phyloP scores from a whole-genome alignment of 2,888 invertebrate species.

The Crossocerus cetratus region DNA sequence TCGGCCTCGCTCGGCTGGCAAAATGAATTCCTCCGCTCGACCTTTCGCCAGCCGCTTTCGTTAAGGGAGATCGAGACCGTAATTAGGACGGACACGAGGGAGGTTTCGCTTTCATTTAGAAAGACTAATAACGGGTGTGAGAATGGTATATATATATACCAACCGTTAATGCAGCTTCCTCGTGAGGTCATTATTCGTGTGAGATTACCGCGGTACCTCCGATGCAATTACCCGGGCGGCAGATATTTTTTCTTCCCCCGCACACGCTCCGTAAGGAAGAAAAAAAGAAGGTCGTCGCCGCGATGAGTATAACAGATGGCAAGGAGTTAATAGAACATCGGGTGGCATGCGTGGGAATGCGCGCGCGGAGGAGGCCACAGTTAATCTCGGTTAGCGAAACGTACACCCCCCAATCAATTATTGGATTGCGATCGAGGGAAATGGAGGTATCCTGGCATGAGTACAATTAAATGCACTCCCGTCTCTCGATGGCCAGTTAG shows the following conservation, averaged over 20 bases:
- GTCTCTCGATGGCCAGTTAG: neutral
- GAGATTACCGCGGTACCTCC: conserved; percentile 14
- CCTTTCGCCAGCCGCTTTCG: neutral
- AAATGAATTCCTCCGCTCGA: neutral
- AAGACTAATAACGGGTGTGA: neutral
- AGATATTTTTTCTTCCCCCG: conserved; percentile 19
- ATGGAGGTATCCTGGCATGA: neutral
- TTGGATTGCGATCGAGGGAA: neutral
- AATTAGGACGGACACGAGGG: neutral
- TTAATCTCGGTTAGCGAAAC: conserved; percentile 17
- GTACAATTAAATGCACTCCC: neutral
- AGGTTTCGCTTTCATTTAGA: neutral
- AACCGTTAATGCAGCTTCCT: neutral
- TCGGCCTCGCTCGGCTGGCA: neutral
- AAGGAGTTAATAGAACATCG: conserved; percentile 34
- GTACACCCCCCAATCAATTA: conserved; percentile 10
- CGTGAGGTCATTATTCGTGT: conserved; percentile 17
- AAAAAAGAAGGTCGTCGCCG: conserved; percentile 28
- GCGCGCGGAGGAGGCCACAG: conserved; percentile 16
- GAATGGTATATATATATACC: neutral
- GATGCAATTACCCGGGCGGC: conserved; percentile 6
- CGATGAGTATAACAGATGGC: conserved; percentile 50
- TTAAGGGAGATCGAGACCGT: neutral
- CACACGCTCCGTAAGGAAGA: conserved; percentile 31
- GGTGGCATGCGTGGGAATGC: conserved; percentile 40